Percentiles rank a stretch among this genome's conserved stretches.
These are phyloP conservation scores for Lophius piscatorius DNA, from an alignment of 2,113 vertebrate species.

Conservation along the genomic window DNA sequence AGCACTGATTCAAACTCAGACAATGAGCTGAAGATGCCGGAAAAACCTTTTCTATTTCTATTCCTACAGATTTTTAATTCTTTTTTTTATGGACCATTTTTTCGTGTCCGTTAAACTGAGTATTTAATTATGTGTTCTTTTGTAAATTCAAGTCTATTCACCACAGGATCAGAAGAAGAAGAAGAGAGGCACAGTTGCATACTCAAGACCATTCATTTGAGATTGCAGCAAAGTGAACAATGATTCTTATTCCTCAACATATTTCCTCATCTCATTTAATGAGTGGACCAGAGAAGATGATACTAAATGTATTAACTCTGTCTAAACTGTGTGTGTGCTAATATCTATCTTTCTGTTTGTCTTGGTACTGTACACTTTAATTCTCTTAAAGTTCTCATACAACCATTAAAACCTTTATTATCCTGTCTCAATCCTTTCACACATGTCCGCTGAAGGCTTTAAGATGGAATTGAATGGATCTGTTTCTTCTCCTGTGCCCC, in stretches of 20 bases:
- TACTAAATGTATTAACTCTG: conserved; percentile 17
- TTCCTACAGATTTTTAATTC: conserved; percentile 11
- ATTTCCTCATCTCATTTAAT: conserved; percentile 42
- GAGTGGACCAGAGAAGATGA: conserved; percentile 30
- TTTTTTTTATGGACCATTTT: conserved; percentile 29
- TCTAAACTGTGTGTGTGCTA: no score
- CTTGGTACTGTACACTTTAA: conserved; percentile 22
- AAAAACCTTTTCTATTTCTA: conserved; percentile 26
- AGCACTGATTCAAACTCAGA: conserved; percentile 21
- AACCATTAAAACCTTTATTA: conserved; percentile 58
- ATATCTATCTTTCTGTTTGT: conserved; percentile 29
- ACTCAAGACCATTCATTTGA: conserved; percentile 51
- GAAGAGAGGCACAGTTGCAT: conserved; percentile 32
- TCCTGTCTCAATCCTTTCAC: conserved; percentile 58
- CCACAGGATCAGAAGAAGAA: conserved; percentile 36
- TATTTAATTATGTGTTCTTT: conserved; percentile 64
- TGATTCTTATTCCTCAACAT: conserved; percentile 16
- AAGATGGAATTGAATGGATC: conserved; percentile 65
- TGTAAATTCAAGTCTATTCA: conserved; percentile 56
- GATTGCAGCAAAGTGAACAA: conserved; percentile 40
- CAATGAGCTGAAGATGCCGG: background rate
- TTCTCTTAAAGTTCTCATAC: conserved; percentile 43
- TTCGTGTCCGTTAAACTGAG: conserved; percentile 46
- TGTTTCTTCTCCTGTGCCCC: conserved; percentile 50
- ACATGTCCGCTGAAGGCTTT: conserved; percentile 48